Base-by-base conservation (phyloP, 2,888 invertebrate species). In the Drosophila picticornis region DNA sequence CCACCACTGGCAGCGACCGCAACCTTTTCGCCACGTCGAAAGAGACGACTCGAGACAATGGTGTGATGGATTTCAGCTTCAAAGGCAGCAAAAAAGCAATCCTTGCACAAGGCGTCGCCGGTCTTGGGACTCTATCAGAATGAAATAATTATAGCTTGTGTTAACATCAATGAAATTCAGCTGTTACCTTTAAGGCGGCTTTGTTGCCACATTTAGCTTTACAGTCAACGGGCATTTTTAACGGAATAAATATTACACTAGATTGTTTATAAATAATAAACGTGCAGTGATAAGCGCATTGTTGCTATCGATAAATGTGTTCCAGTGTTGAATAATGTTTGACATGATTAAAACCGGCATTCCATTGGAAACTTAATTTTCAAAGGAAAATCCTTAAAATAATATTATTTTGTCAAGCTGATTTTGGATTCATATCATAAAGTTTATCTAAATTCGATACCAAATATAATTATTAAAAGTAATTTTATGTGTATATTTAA, bases 41-140 rank as follows among this genome's bases (percentile, higher is more conserved):
- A 99, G 57, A 99, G 94, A 75, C 96, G 95, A 31, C 96, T 97
- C 90, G 96, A 95, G 2, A 94, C 94, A 58, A 99, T 98, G 0
- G 99, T 99, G 88, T 96, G 96, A 94, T 99, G 99, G 75, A 99
- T 96, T 94, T 99, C 99, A 61, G 96, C 96, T 94, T 99, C 99
- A 93, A 99, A 99, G 0, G 97, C 97, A 92, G 95, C 95, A 91
- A 96, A 99, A 92, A 99, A 99, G 93, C 99, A 99, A 88, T 97
- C 96, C 93, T 98, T 98, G 92, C 99, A 99, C 29, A 99, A 94
- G 0, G 97, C 96, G 94, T 98, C 97, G 0, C 97, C 97, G 10
- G 97, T 98, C 95, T 98, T 98, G 0, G 98, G 98, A 19, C 98
- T 95, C 78, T 80, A 25, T 13, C 25, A 29, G 62, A 29, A n/a